Percentiles rank a stretch among this genome's conserved stretches.
Conservation (phyloP, 2,888 invertebrate species). For the Listrodromus nycthemerus region DNA sequence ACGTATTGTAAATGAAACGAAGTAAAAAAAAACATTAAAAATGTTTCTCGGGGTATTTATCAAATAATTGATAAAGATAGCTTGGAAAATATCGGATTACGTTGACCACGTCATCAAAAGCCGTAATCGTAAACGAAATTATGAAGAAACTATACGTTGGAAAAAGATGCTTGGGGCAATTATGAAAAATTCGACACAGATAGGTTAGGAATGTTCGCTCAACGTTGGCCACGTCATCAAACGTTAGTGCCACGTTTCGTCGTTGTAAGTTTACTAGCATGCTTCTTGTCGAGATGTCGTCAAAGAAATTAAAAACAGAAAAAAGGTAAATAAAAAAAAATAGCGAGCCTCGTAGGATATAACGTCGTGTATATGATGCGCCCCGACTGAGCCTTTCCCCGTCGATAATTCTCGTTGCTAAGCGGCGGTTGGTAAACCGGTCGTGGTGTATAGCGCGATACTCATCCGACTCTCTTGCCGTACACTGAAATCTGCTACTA, state of each 20-base stretch:
- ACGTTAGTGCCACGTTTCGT: background rate
- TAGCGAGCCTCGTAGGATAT: background rate
- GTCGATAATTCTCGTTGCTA: constrained; percentile 57
- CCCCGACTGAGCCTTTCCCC: constrained; percentile 7
- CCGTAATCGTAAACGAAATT: background rate
- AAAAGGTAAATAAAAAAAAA: background rate
- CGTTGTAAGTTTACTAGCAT: background rate
- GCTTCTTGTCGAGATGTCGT: background rate
- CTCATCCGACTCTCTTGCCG: constrained; percentile 29
- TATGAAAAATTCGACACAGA: constrained; percentile 10
- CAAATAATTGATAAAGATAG: too few species aligned
- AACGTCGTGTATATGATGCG: constrained; percentile 3
- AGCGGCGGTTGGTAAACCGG: constrained; percentile 56
- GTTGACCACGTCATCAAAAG: too few species aligned
- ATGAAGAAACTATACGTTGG: background rate
- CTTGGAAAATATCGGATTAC: too few species aligned
- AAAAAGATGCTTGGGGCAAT: background rate
- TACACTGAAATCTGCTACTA: constrained; percentile 30
- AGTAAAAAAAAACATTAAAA: too few species aligned
- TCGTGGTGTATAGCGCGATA: constrained; percentile 30
- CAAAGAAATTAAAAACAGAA: background rate
- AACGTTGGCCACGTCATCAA: background rate
- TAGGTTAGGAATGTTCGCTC: background rate
- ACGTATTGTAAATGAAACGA: background rate
- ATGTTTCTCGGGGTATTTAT: too few species aligned